Base-by-base conservation (phyloP, 2,888 invertebrate species). In the Phengaris arion region DNA sequence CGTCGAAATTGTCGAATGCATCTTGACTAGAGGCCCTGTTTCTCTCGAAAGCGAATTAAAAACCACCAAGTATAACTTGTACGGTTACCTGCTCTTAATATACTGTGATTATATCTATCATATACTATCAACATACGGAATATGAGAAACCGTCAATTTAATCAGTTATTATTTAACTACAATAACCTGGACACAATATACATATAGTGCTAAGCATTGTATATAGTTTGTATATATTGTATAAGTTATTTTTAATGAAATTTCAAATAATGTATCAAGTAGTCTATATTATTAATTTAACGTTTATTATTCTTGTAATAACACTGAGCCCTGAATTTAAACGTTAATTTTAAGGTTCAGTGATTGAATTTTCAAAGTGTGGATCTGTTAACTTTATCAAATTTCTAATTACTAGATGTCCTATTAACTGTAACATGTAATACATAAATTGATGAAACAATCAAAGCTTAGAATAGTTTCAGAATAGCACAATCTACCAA, bases 221-320 rank as follows among this genome's bases (percentile, higher is more conserved):
- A 69, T 69, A 69, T 69, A 69, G 46, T 48, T 48, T 48, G 48
- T 69, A 48, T 48, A 48, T 69, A 69, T 69, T 13, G 48, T 69
- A 15, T 69, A 69, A n/a, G 48, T 59, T 59, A 59, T 15, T 64
- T 64, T 35, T 64, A 64, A 13, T 12, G 2, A 45, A 9, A 15
- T 69, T 69, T 15, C 9, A 69, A 48, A 48, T 9, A 69, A 48
- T 48, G 69, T 68, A 68, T 69, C 48, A 48, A n/a, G 8, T 59
- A 59, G 6, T 15, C 6, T 46, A 69, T 48, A n/a, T 68, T 68
- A 5, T 45, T 68, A 46, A 68, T 46, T 68, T 68, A 68, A 68
- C 8, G 15, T 46, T 8, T 68, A n/a, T 46, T 69, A 48, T 69
- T 15, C n/a, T 64, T 45, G 35, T 64, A 64, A 6, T 64, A 35